Conservation (phyloP, 1,140 invertebrate species). For the Drosophila bipectinata region DNA sequence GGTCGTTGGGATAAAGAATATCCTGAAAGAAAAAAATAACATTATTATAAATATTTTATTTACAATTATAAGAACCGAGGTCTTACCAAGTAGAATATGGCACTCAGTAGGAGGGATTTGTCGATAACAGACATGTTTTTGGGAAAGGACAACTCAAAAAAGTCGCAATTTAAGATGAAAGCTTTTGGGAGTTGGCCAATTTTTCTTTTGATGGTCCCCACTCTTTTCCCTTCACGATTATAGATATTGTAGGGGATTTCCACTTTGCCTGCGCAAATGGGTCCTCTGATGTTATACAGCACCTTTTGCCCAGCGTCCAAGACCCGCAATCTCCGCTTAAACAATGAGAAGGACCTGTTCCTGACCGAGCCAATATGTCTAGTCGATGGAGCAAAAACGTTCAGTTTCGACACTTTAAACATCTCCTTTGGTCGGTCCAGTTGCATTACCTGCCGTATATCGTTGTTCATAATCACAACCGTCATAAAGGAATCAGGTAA, state of each 20-base stretch:
- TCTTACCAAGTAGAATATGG: neutral
- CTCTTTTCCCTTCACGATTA: neutral
- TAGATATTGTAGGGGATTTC: neutral
- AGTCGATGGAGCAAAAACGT: neutral
- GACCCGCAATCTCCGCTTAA: neutral
- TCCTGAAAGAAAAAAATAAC: neutral
- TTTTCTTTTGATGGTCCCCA: neutral
- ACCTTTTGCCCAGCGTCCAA: neutral
- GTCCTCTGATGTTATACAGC: neutral
- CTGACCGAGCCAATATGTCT: neutral
- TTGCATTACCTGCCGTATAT: neutral
- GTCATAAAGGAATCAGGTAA: neutral
- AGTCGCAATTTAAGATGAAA: neutral
- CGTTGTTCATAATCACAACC: neutral
- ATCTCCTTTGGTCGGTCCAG: neutral
- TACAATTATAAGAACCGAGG: too few relatives aligned
- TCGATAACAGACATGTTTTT: neutral
- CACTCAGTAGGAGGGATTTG: neutral
- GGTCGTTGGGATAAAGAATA: neutral
- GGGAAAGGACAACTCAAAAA: neutral
- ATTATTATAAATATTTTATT: neutral
- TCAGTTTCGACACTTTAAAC: neutral
- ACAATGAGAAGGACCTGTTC: neutral
- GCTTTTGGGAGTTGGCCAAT: neutral
- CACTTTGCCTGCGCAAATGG: neutral